Percentiles rank a stretch among this genome's conserved stretches.
phyloP scores from a whole-genome alignment of 2,888 invertebrate genomes.

The Leucania comma region DNA sequence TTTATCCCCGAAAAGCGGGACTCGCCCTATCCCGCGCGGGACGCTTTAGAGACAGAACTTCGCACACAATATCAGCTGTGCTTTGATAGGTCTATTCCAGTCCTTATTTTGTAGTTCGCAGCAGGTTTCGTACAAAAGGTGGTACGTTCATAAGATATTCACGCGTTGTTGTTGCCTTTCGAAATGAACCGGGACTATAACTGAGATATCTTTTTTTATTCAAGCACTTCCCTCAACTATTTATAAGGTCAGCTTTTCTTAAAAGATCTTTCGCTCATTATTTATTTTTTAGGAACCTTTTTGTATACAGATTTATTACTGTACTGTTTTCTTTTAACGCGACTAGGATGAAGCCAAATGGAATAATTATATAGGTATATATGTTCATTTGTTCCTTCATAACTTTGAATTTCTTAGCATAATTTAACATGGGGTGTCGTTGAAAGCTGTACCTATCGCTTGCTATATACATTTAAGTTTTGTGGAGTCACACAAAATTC shows the following conservation, averaged over 20 bases:
- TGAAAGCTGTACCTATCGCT: no score
- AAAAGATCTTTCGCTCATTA: not conserved
- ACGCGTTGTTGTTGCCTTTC: slow-evolving; percentile 6
- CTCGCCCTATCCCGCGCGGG: no score
- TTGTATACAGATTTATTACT: not conserved
- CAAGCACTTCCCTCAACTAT: not conserved
- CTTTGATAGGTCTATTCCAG: not conserved
- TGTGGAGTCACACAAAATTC: no score
- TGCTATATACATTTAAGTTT: no score
- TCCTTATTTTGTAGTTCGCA: not conserved
- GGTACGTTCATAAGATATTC: slow-evolving; percentile 31
- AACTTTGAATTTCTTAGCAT: no score
- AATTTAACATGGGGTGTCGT: no score
- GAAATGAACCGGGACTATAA: not conserved
- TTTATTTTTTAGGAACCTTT: slow-evolving; percentile 5
- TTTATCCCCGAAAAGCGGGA: no score
- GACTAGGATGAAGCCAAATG: no score
- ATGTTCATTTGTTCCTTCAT: no score
- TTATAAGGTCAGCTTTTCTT: slow-evolving; percentile 4
- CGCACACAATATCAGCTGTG: not conserved
- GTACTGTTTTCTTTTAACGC: no score
- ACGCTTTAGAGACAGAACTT: not conserved
- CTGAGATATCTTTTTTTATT: slow-evolving; percentile 4
- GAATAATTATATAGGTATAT: no score
- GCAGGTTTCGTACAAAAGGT: slow-evolving; percentile 14